A percentile compares a stretch with the other conserved stretches of the same genome.
These are phyloP conservation scores for Eriocheir sinensis DNA, from an alignment of 1,140 invertebrate genomes.

Conservation along the genomic window DNA sequence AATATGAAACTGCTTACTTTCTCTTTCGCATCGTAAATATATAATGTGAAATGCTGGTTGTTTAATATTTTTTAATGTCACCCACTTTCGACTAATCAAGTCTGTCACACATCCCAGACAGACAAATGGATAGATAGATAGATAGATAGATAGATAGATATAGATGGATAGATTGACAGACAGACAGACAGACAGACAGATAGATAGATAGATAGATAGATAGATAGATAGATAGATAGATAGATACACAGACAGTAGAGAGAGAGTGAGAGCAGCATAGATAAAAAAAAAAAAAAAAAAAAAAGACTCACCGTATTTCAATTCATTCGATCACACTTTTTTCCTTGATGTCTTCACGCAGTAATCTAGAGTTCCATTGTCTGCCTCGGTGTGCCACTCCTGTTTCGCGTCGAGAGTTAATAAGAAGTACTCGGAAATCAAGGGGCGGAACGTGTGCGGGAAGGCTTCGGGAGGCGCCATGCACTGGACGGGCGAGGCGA, in stretches of 20 bases:
- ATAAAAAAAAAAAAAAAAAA: not conserved
- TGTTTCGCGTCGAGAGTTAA: not conserved
- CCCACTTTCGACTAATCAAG: too few species aligned
- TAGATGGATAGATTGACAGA: too few species aligned
- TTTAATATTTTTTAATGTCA: too few species aligned
- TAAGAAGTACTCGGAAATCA: conserved; percentile 12
- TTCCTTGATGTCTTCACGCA: not conserved
- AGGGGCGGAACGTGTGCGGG: not conserved
- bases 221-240: not conserved
- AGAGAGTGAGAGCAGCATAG: not conserved
- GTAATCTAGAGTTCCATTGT: conserved; percentile 15
- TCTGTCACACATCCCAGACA: too few species aligned
- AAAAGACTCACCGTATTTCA: not conserved
- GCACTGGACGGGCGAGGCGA: too few species aligned
- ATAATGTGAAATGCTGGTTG: too few species aligned
- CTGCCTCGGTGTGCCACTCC: conserved; percentile 18
- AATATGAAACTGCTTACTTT: too few species aligned
- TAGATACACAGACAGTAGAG: not conserved
- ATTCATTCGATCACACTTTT: not conserved
- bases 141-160: too few species aligned
- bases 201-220: not conserved
- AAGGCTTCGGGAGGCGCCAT: not conserved
- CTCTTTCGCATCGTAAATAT: too few species aligned
- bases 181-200: too few species aligned
- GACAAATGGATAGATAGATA: too few species aligned